A percentile compares a stretch with the other conserved stretches of the same genome.
Evolutionary conservation across 2,888 invertebrate genomes (phyloP).

Genomic region (Synergus itoensis): DNA sequence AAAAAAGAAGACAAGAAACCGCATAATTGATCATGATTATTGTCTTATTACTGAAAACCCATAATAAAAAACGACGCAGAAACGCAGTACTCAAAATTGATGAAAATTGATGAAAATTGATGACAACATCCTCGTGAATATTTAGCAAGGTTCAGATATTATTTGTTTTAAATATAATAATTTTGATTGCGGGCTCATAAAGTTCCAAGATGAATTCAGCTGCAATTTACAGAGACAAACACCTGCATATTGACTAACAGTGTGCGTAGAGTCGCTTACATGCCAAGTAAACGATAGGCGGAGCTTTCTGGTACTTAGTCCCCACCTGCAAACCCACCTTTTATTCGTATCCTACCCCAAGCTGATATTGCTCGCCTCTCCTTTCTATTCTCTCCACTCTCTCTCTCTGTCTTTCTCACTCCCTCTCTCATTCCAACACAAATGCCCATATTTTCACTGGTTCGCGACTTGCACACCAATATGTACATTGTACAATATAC

Average conservation of each 20-base stretch:
- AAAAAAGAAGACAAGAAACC: constrained; percentile 29
- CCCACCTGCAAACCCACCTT: constrained; percentile 69
- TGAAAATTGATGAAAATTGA: too few species aligned
- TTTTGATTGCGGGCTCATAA: constrained; percentile 1
- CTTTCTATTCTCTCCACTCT: constrained; percentile 52
- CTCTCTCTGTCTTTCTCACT: constrained; percentile 27
- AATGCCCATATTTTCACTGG: constrained; percentile 31
- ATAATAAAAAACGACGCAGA: not conserved
- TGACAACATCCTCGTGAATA: too few species aligned
- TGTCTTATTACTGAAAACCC: not conserved
- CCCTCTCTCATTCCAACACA: not conserved
- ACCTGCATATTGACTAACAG: constrained; percentile 43
- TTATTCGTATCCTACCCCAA: constrained; percentile 54
- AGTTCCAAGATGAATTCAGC: constrained; percentile 28
- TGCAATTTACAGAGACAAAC: constrained; percentile 40
- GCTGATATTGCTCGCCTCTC: constrained; percentile 51
- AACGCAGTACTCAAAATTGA: too few species aligned
- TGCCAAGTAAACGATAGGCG: constrained; percentile 65
- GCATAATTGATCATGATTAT: not conserved
- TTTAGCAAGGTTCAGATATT: too few species aligned
- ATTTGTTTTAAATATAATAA: not conserved
- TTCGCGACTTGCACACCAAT: constrained; percentile 21
- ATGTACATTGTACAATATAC: not conserved
- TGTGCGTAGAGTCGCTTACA: constrained; percentile 54
- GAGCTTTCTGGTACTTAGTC: constrained; percentile 65